Base-by-base conservation (phyloP, 2,888 invertebrate species). In the Callinectes sapidus region DNA sequence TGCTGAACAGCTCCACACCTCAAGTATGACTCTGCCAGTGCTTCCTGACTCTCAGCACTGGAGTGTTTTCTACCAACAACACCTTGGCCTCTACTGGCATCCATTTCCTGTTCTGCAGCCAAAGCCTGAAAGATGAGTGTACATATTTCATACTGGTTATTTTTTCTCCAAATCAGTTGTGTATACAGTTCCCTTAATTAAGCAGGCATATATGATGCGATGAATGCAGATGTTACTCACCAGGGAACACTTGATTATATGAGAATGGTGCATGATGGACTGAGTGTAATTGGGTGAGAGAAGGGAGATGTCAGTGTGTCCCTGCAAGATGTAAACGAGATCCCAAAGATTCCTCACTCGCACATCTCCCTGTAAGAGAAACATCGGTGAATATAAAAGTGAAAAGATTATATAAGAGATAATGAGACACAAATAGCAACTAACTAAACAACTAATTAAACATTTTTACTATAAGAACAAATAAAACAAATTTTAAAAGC, bases 241-340 rank as follows among this genome's bases (percentile, higher is more conserved):
- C 90, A 95, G 94, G 92, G 95, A 95, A 91, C 95, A 95, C 91
- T 95, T 95, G 18, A 95, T 95, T 32, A 96, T 94, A 94, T 96
- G 96, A 88, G 95, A 95, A 86, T 95, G 95, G 95, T 96, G 96
- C 93, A 96, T 95, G 90, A 96, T 96, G n/a, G 96, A 96, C 91
- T 95, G 95, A 85, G 95, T 95, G 95, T 96, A 96, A 66, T 95
- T 94, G 2, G 95, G 91, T 1, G 95, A 95, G 77, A 96, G 95
- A 81, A 95, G 94, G 23, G 95, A 95, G 85, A 95, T 95, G 93
- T 95, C 95, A 48, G 95, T 91, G 39, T 92, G 87, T 6, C 96
- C 95, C 81, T 95, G 94, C 54, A 95, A 90, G 42, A 96, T 95
- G 5, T 95, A 95, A 28, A 96, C 95, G 89, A 96, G 95, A 92